Percentiles rank a stretch among this genome's conserved stretches.
These are phyloP conservation scores for Adelphocoris suturalis DNA, from an alignment of 2,888 invertebrate species.

Conservation along the genomic window DNA sequence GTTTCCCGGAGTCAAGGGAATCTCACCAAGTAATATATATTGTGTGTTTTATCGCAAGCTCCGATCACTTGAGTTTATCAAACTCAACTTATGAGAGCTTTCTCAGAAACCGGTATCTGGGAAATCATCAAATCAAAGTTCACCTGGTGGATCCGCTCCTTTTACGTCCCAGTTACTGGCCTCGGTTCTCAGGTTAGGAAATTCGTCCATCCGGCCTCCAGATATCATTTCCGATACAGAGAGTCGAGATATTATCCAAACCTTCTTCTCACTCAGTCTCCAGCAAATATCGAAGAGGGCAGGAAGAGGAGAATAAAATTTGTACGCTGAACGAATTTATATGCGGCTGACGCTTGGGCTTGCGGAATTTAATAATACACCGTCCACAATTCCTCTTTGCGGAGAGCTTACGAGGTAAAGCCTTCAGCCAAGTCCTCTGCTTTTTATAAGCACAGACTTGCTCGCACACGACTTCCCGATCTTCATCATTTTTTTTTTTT, in stretches of 20 bases:
- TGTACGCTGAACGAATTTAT: conserved; percentile 45
- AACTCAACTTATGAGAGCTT: neutral
- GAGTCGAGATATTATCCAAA: neutral
- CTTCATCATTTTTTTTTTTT: neutral
- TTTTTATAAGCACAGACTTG: neutral
- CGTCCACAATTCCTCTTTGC: conserved; percentile 30
- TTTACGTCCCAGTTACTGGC: neutral
- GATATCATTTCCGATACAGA: conserved; percentile 25
- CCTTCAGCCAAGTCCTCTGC: neutral
- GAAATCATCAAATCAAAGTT: conserved; percentile 28
- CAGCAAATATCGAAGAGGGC: neutral
- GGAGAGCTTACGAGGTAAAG: conserved; percentile 29
- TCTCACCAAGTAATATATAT: no score
- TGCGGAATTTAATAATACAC: conserved; percentile 51
- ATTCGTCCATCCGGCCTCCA: neutral
- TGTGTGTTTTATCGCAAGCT: no score
- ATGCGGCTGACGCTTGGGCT: conserved; percentile 48
- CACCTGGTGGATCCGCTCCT: neutral
- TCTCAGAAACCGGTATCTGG: neutral
- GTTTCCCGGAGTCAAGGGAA: no score
- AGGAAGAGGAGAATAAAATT: neutral
- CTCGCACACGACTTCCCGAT: neutral
- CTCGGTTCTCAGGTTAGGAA: neutral
- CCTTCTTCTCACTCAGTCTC: neutral
- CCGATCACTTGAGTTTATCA: no score